phyloP scores from a whole-genome alignment of 2,113 vertebrate genomes.

The Donacobius atricapilla region DNA sequence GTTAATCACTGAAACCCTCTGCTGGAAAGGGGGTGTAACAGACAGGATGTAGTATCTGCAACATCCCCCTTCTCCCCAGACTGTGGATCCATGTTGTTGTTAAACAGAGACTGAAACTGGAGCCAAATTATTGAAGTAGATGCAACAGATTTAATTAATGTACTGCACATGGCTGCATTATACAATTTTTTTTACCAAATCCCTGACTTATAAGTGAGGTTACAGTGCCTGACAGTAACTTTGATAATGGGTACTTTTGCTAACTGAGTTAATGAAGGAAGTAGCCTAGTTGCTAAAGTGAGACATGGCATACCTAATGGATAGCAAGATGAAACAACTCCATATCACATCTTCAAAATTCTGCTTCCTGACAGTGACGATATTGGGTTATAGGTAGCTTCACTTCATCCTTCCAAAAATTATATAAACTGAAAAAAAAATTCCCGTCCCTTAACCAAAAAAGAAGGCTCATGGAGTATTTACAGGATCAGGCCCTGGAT shows the following conservation, averaged over 20 bases:
- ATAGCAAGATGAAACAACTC: background rate
- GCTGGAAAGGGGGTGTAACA: background rate
- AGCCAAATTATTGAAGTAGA: background rate
- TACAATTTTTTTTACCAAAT: background rate
- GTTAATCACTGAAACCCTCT: background rate
- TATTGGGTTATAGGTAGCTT: background rate
- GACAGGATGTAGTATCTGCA: background rate
- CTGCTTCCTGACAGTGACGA: background rate
- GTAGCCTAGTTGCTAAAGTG: background rate
- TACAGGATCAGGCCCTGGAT: background rate
- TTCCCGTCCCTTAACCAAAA: background rate
- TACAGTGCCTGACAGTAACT: background rate
- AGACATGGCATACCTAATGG: background rate
- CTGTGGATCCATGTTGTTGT: background rate
- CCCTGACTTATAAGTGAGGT: background rate
- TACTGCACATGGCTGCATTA: background rate
- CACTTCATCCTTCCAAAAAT: background rate
- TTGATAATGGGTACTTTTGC: background rate
- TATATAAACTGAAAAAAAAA: background rate
- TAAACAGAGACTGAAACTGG: background rate
- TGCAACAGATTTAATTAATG: background rate
- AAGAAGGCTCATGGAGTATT: background rate
- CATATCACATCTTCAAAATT: background rate
- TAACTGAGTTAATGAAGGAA: background rate
- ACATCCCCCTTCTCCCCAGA: background rate